Percentiles rank a stretch among this genome's conserved stretches.
Conservation (phyloP, 2,888 invertebrate species). For the Sinentomon sp. region DNA sequence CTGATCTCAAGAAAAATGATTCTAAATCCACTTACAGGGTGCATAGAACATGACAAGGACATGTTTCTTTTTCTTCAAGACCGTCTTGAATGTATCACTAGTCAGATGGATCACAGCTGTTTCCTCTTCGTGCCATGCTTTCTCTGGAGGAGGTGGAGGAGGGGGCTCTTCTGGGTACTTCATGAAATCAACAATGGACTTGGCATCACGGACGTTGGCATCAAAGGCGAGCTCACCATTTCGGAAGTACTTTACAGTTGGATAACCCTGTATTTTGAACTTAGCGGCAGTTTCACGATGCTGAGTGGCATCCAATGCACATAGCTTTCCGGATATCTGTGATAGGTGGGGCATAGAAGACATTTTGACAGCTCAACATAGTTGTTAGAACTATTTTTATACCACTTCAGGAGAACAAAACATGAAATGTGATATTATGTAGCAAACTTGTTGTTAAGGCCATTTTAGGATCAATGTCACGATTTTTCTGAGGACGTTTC, state of each 20-base stretch:
- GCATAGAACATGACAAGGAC: slow-evolving; percentile 74
- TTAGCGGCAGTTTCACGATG: slow-evolving; percentile 35
- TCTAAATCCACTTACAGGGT: slow-evolving; percentile 37
- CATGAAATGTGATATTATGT: too few relatives aligned
- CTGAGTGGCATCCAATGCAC: slow-evolving; percentile 64
- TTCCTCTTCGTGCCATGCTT: slow-evolving; percentile 44
- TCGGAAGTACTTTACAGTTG: slow-evolving; percentile 47
- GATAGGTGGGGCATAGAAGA: too few relatives aligned
- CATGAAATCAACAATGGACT: slow-evolving; percentile 56
- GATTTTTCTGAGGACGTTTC: too few relatives aligned
- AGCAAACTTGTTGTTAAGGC: too few relatives aligned
- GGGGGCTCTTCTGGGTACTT: slow-evolving; percentile 57
- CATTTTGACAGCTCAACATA: too few relatives aligned
- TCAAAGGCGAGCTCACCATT: slow-evolving; percentile 51
- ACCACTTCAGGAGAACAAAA: too few relatives aligned
- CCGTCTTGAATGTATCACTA: slow-evolving; percentile 37
- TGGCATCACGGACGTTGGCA: slow-evolving; percentile 42
- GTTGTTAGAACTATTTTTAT: too few relatives aligned
- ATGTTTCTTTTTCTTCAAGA: slow-evolving; percentile 59
- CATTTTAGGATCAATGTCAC: too few relatives aligned
- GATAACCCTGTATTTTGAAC: slow-evolving; percentile 47
- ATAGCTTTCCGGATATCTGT: slow-evolving; percentile 41
- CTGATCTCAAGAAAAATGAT: neutral
- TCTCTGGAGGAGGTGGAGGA: slow-evolving; percentile 52
- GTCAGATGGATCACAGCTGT: slow-evolving; percentile 47